Evolutionary conservation across 1,140 invertebrate genomes (phyloP).

Genomic region (Drosophila mojavensis): DNA sequence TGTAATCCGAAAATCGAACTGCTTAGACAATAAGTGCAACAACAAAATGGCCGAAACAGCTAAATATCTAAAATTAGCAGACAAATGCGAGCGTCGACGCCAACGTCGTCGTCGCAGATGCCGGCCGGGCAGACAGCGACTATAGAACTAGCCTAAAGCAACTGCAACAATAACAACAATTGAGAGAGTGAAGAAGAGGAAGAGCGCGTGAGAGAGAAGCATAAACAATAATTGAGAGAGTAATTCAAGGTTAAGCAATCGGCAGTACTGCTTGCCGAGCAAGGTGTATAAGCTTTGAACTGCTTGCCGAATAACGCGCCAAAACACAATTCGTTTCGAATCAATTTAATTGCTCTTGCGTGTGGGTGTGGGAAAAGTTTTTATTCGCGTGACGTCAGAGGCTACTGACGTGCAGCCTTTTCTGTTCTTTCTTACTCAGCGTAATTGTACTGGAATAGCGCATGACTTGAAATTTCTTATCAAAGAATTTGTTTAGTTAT

Average conservation of each 20-base stretch:
- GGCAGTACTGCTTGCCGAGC: slow-evolving; percentile 11
- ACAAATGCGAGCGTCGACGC: slow-evolving; percentile 50
- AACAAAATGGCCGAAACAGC: slow-evolving; percentile 64
- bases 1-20: slow-evolving; percentile 59
- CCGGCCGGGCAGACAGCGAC: slow-evolving; percentile 63
- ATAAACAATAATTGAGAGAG: slow-evolving; percentile 48
- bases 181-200: neutral
- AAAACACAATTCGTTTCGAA: slow-evolving; percentile 20
- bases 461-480: slow-evolving; percentile 32
- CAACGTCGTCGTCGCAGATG: slow-evolving; percentile 43
- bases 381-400: slow-evolving; percentile 28
- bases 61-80: slow-evolving; percentile 78
- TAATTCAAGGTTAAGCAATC: slow-evolving; percentile 64
- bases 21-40: slow-evolving; percentile 40
- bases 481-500: slow-evolving; percentile 1
- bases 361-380: slow-evolving; percentile 14
- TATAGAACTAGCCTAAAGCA: slow-evolving; percentile 27
- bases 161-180: neutral
- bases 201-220: slow-evolving; percentile 21
- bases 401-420: slow-evolving; percentile 6
- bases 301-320: slow-evolving; percentile 50
- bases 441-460: slow-evolving; percentile 12
- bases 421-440: neutral
- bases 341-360: neutral
- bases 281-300: slow-evolving; percentile 38